A percentile compares a stretch with the other conserved stretches of the same genome.
Evolutionary conservation across 2,113 vertebrate species (phyloP).

Genomic region (Rousettus leschenaultii): DNA sequence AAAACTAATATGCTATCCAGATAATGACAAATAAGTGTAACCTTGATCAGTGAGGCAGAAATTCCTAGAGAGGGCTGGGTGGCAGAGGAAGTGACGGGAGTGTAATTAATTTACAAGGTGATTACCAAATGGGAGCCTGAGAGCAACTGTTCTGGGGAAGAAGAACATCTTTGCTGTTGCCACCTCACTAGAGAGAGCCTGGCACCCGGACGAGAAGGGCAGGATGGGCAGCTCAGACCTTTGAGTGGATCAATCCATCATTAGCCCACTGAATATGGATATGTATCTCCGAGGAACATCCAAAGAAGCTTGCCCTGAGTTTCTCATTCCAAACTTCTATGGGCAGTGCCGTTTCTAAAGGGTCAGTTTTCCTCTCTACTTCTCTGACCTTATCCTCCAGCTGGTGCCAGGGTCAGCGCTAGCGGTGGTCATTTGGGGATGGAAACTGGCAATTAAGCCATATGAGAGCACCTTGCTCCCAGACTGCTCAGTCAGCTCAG

Average conservation of each 20-base stretch:
- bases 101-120: neutral
- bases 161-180: neutral
- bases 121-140: neutral
- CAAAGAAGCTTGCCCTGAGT: neutral
- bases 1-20: neutral
- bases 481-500: neutral
- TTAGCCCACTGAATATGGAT: neutral
- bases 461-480: neutral
- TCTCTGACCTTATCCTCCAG: neutral
- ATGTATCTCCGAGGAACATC: neutral
- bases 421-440: neutral
- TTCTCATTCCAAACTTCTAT: neutral
- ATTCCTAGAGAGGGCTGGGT: neutral
- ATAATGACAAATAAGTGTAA: neutral
- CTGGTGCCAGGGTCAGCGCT: neutral
- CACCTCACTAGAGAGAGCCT: neutral
- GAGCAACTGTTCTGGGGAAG: neutral
- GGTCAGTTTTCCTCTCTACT: neutral
- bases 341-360: neutral
- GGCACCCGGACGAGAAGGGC: neutral
- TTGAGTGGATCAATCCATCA: neutral
- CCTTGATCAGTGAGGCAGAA: neutral
- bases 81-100: neutral
- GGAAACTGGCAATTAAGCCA: slow-evolving; percentile 23
- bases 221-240: neutral